Percentiles rank a stretch among this genome's conserved stretches.
phyloP scores from a whole-genome alignment of 2,797 vertebrate species.

The Ambastaia sidthimunki region DNA sequence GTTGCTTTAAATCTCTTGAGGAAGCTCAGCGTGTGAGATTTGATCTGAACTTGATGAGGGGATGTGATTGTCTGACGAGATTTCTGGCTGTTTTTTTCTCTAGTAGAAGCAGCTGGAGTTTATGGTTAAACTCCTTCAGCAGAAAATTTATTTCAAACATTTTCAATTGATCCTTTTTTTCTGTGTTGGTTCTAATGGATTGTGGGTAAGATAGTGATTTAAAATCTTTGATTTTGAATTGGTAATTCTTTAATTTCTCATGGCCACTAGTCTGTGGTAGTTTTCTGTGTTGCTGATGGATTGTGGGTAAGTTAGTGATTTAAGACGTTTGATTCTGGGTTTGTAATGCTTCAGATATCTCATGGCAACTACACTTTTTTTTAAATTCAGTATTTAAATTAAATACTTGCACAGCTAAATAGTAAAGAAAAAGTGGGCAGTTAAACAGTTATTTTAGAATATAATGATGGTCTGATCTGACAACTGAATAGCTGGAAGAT shows the following conservation, averaged over 20 bases:
- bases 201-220: constrained; percentile 2
- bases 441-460: too few species aligned
- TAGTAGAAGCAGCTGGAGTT: not conserved
- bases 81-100: too few species aligned
- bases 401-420: too few species aligned
- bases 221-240: not conserved
- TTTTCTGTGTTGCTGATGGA: not conserved
- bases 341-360: not conserved
- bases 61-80: too few species aligned
- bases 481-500: too few species aligned
- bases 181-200: not conserved
- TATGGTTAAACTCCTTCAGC: not conserved
- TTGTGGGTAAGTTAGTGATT: not conserved
- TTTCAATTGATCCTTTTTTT: not conserved
- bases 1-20: too few species aligned
- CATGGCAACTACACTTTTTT: too few species aligned
- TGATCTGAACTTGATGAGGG: too few species aligned
- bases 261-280: too few species aligned
- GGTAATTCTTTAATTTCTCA: not conserved
- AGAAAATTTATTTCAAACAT: not conserved
- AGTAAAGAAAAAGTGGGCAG: not conserved
- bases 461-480: too few species aligned
- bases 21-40: too few species aligned
- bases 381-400: not conserved
- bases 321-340: not conserved